Conservation (phyloP, 2,113 vertebrate species). For the Larimichthys crocea region DNA sequence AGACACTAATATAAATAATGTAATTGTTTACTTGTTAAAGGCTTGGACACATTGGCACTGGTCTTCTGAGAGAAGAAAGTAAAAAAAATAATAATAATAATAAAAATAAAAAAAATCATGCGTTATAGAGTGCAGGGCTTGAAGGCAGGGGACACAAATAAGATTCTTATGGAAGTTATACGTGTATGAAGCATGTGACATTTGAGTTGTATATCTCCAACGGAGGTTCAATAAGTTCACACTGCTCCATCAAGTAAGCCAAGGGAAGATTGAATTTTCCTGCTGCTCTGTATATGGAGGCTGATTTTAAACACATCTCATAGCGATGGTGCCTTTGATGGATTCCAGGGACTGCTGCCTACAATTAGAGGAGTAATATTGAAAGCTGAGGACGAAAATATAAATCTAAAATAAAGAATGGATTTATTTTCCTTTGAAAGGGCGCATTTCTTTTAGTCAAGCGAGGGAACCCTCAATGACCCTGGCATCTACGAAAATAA, state of each 20-base stretch:
- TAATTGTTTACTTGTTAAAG: not conserved
- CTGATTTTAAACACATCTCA: slow-evolving; percentile 30
- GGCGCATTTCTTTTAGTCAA: slow-evolving; percentile 12
- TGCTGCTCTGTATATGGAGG: slow-evolving; percentile 29
- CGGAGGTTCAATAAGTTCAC: slow-evolving; percentile 29
- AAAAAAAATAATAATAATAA: not conserved
- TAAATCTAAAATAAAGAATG: slow-evolving; percentile 4
- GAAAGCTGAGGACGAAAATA: slow-evolving; percentile 27
- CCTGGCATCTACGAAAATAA: not conserved
- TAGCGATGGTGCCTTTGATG: slow-evolving; percentile 23
- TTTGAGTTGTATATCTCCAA: slow-evolving; percentile 29
- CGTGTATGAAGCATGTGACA: slow-evolving; percentile 38
- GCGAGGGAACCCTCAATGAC: not conserved
- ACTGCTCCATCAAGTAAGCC: slow-evolving; percentile 22
- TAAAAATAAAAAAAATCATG: not conserved
- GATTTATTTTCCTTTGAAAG: slow-evolving; percentile 34
- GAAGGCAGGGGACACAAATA: slow-evolving; percentile 1
- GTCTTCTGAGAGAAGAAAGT: not conserved
- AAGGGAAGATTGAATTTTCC: slow-evolving; percentile 16
- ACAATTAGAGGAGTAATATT: slow-evolving; percentile 41
- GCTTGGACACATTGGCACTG: not conserved
- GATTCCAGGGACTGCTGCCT: slow-evolving; percentile 24
- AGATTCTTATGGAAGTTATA: slow-evolving; percentile 33
- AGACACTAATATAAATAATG: not conserved
- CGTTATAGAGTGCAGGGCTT: not conserved